These are phyloP conservation scores for Dendrocopos noguchii DNA, from an alignment of 2,113 vertebrate species.

Conservation along the genomic window DNA sequence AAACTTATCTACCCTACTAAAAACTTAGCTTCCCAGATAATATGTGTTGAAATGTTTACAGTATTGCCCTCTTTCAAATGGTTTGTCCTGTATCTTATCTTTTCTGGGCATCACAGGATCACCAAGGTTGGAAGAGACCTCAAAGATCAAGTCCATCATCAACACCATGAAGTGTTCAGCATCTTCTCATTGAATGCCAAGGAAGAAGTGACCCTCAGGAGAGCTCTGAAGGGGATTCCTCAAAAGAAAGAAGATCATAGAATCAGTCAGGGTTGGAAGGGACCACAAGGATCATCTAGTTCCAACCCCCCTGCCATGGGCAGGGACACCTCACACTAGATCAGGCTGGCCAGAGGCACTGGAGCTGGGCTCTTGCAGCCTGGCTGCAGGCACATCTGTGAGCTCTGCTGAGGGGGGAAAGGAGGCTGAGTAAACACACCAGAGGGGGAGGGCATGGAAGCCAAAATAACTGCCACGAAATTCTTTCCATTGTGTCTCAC, in stretches of 20 bases:
- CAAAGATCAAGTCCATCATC: too few species aligned
- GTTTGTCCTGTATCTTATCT: too few species aligned
- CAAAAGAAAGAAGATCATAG: neutral
- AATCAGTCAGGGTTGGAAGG: too few species aligned
- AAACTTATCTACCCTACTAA: too few species aligned
- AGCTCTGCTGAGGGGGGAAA: neutral
- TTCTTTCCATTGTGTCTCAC: constrained; percentile 69
- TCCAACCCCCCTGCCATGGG: too few species aligned
- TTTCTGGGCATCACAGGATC: neutral
- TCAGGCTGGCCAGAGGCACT: too few species aligned
- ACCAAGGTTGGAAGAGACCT: too few species aligned
- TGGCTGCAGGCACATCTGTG: neutral
- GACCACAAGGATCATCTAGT: too few species aligned
- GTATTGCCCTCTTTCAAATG: too few species aligned
- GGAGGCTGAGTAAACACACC: constrained; percentile 28
- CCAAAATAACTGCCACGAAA: constrained; percentile 46
- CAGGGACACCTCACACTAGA: too few species aligned
- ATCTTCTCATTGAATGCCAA: neutral
- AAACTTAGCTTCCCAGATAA: too few species aligned
- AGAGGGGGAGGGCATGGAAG: neutral
- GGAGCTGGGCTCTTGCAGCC: neutral
- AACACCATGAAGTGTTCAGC: neutral
- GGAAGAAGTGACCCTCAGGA: neutral
- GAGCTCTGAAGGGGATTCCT: constrained; percentile 1
- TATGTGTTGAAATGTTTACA: neutral